Conservation (phyloP, 1,140 invertebrate species). For the Pseudomyrmex gracilis region DNA sequence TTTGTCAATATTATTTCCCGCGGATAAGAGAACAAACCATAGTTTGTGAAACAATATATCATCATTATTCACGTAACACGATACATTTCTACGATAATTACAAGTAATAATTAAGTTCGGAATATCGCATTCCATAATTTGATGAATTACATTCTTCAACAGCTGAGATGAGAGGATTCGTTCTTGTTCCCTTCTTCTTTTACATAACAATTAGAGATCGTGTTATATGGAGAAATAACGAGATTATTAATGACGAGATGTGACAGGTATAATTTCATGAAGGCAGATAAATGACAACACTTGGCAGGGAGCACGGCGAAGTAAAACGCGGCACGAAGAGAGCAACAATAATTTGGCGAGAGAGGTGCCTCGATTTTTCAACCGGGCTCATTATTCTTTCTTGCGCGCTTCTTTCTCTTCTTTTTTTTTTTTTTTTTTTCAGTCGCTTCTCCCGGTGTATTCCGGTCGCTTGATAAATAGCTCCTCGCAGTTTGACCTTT, state of each 20-base stretch:
- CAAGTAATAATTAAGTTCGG: too few relatives aligned
- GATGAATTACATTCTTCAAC: too few relatives aligned
- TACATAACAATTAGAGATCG: background rate
- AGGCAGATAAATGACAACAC: background rate
- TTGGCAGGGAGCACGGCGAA: background rate
- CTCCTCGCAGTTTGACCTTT: slow-evolving; percentile 53
- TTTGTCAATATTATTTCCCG: too few relatives aligned
- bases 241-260: slow-evolving; percentile 10
- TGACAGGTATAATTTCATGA: slow-evolving; percentile 5
- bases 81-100: too few relatives aligned
- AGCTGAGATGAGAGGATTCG: too few relatives aligned
- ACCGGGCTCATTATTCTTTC: slow-evolving; percentile 61
- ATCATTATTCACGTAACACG: too few relatives aligned
- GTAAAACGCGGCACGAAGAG: background rate
- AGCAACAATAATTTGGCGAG: slow-evolving; percentile 61
- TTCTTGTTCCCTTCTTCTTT: background rate
- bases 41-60: too few relatives aligned
- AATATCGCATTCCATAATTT: too few relatives aligned
- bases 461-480: slow-evolving; percentile 73
- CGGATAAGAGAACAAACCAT: too few relatives aligned
- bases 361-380: slow-evolving; percentile 58
- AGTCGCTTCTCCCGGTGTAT: slow-evolving; percentile 26
- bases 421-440: slow-evolving; percentile 8
- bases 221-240: background rate
- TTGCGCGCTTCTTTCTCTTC: background rate